Percentiles rank a stretch among this genome's conserved stretches.
These are phyloP conservation scores for Cybosia mesomella DNA, from an alignment of 2,888 invertebrate species.

Conservation along the genomic window DNA sequence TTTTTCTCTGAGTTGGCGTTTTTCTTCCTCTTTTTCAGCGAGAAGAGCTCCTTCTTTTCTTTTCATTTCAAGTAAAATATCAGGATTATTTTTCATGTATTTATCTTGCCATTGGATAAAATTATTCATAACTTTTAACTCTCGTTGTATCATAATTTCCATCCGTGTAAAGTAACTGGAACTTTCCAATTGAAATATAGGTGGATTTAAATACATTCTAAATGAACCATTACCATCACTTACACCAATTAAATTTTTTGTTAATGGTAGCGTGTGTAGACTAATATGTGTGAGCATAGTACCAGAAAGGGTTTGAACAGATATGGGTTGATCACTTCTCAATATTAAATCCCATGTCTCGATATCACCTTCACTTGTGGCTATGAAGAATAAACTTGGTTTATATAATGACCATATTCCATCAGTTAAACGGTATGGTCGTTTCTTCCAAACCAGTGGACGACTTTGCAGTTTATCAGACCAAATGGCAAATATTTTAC, in stretches of 20 bases:
- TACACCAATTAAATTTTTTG: conserved; percentile 88
- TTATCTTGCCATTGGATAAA: conserved; percentile 88
- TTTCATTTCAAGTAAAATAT: conserved; percentile 73
- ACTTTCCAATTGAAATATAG: conserved; percentile 81
- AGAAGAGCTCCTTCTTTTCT: conserved; percentile 76
- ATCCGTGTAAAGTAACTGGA: conserved; percentile 74
- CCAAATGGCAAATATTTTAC: conserved; percentile 92
- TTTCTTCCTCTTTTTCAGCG: conserved; percentile 79
- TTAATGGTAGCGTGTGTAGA: conserved; percentile 85
- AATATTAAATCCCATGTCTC: conserved; percentile 94
- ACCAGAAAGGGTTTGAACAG: conserved; percentile 89
- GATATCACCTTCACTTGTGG: conserved; percentile 91
- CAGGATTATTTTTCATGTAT: conserved; percentile 82
- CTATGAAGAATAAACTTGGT: conserved; percentile 90
- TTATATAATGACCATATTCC: conserved; percentile 92
- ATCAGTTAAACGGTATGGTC: conserved; percentile 86
- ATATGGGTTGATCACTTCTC: conserved; percentile 89
- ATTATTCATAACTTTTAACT: conserved; percentile 82
- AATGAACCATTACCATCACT: conserved; percentile 90
- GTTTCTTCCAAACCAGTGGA: conserved; percentile 90
- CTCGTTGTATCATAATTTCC: conserved; percentile 81
- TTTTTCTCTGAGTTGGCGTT: conserved; percentile 70
- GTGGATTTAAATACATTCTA: conserved; percentile 88
- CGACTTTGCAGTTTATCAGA: conserved; percentile 87
- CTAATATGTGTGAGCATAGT: conserved; percentile 89